Base-by-base conservation (phyloP, 2,888 invertebrate species). In the Sylvicola cinctus region DNA sequence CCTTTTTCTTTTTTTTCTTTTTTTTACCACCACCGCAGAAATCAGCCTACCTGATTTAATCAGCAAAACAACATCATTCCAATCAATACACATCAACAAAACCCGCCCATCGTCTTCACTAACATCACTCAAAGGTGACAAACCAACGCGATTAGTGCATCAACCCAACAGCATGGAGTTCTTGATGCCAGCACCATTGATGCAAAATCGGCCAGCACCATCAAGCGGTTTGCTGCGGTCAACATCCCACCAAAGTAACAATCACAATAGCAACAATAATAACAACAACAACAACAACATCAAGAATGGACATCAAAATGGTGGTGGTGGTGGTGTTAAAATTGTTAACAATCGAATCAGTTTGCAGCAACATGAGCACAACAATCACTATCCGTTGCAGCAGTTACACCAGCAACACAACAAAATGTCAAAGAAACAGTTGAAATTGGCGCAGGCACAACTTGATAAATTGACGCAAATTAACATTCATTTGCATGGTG, bases 401-500 rank as follows among this genome's bases (percentile, higher is more conserved):
- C 20, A 6, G 20, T 8, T 20, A 8, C 20, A 20, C 4, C 8
- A 4, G 8, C 20, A 20, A 20, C 20, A 20, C 20, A 20, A 20
- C 20, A 20, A 20, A 20, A 60, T 63, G 51, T 61, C 60, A 39
- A 75, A 74, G 62, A 74, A 74, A 50, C 70, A 72, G 49, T 65
- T 71, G 41, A 73, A 71, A 55, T 60, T 73, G 47, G 68, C 71
- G 47, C 71, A 73, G 43, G 70, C 76, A 51, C 71, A 73, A 45
- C 62, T 76, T 52, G 78, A 80, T 54, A 74, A 74, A 61, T 59
- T 77, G 47, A 71, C 74, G 47, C 74, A 75, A 64, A 71, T 77
- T 63, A 79, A 79, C 66, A 76, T 78, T 49, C 81, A 83, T 60
- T 66, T 77, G 48, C 77, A 79, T 61, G 81, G 84, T 84, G 74